Evolutionary conservation across 2,888 invertebrate genomes (phyloP), one percentile per base, ranked within the genome.

Genomic region (Dynastes tityus): DNA sequence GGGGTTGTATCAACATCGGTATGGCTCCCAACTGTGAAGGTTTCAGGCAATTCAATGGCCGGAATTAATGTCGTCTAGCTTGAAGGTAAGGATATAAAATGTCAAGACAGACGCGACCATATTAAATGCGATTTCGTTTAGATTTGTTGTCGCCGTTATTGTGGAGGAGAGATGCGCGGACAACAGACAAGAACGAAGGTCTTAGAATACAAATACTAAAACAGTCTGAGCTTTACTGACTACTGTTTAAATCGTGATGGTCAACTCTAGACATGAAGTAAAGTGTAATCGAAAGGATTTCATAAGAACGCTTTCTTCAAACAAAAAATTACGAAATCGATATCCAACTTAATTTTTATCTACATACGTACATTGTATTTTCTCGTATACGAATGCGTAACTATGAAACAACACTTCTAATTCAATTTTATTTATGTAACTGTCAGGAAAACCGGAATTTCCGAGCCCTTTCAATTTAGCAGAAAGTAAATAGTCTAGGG

Each of bases 21-120:
- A 29, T 13, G 13, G 29, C 11, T 68, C 5, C 11, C 49, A 49
- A 67, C 49, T 49, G 49, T 45, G 67, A 49, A 45, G 37, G 16
- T 58, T 49, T 16, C 67, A 45, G 45, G 22, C 68, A 29, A 68
- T 68, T 68, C 68, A 68, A 51, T 51, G 68, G 51, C 27, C 29
- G 49, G 68, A 68, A 68, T 68, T 68, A 68, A 68, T 68, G 29
- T 37, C 27, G 68, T 68, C 68, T 68, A 68, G 27, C 27, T 68
- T 49, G 13, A 68, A 49, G 49, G 68, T 49, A 68, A 68, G 51
- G 51, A 49, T 68, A 49, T 68, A 68, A 68, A 49, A 68, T 68
- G 27, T 51, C 68, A 27, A n/a, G 29, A 8, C 68, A 22, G 68
- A 49, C 68, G 49, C 49, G 68, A 68, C 68, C 22, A 51, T 13